Conservation (phyloP, 2,113 vertebrate genomes). For the Podilymbus podiceps region DNA sequence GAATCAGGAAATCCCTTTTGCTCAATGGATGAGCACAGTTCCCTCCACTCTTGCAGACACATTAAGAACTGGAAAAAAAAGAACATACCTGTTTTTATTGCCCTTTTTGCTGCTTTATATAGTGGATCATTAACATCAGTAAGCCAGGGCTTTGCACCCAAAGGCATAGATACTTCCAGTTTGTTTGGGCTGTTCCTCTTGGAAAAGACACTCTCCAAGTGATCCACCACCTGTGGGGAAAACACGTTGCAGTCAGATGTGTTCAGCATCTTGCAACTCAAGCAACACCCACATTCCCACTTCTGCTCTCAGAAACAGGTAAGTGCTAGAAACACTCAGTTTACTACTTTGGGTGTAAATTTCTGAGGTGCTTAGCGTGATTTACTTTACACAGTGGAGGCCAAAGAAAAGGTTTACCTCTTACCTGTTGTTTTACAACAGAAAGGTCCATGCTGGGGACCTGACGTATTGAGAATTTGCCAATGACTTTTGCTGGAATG, state of each 20-base stretch:
- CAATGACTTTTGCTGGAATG: constrained; percentile 86
- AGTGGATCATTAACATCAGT: constrained; percentile 71
- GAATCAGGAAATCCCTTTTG: not conserved
- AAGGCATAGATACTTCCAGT: constrained; percentile 79
- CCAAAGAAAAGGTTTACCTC: not conserved
- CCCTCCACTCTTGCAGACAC: not conserved
- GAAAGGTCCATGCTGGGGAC: constrained; percentile 86
- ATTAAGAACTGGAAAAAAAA: not conserved
- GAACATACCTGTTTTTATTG: constrained; percentile 80
- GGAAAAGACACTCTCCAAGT: constrained; percentile 83
- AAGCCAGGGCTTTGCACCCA: constrained; percentile 83
- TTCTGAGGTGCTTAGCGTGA: not conserved
- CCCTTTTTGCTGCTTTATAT: constrained; percentile 83
- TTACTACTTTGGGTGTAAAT: not conserved
- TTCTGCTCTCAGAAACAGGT: not conserved
- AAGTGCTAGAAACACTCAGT: not conserved
- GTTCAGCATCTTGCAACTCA: not conserved
- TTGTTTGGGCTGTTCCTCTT: constrained; percentile 86
- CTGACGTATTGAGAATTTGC: constrained; percentile 91
- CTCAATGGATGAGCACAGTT: not conserved
- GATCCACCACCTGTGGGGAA: constrained; percentile 60
- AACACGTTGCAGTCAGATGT: not conserved
- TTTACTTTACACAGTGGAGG: not conserved
- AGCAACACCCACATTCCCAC: not conserved
- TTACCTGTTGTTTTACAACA: constrained; percentile 84